These are phyloP conservation scores for Caenorhabditis angaria DNA, from an alignment of 2,888 invertebrate species.

Conservation along the genomic window DNA sequence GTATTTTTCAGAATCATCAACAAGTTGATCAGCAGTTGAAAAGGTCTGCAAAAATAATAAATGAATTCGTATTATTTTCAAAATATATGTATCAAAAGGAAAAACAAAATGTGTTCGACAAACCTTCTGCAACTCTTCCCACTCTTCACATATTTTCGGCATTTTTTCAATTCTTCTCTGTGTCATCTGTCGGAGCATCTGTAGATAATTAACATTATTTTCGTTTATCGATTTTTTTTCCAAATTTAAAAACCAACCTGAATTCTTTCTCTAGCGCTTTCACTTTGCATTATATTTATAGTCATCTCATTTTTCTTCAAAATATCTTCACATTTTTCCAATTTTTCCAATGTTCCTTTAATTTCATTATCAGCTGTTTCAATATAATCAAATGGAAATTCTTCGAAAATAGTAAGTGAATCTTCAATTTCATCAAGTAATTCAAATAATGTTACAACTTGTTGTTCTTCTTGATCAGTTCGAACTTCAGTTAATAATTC, in stretches of 20 bases:
- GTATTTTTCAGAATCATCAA: constrained; percentile 39
- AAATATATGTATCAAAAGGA: background rate
- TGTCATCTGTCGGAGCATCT: constrained; percentile 42
- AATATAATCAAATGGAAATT: constrained; percentile 56
- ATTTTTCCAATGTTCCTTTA: constrained; percentile 45
- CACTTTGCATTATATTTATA: constrained; percentile 61
- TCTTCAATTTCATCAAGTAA: constrained; percentile 51
- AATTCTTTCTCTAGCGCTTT: constrained; percentile 50
- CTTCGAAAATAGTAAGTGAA: constrained; percentile 47
- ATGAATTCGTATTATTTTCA: background rate
- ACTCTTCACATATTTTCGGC: constrained; percentile 41
- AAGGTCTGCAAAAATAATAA: background rate
- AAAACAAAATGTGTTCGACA: constrained; percentile 7
- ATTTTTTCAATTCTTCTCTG: constrained; percentile 30
- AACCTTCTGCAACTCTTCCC: constrained; percentile 38
- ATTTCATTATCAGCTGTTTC: constrained; percentile 41
- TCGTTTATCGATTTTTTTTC: constrained; percentile 7
- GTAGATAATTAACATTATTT: constrained; percentile 19
- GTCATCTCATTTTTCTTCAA: constrained; percentile 63
- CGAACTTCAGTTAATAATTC: constrained; percentile 1
- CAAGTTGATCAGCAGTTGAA: constrained; percentile 14
- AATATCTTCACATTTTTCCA: constrained; percentile 45
- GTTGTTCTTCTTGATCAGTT: constrained; percentile 20
- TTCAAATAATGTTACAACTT: constrained; percentile 37
- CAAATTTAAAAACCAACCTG: constrained; percentile 12